Evolutionary conservation across 2,797 vertebrate genomes (phyloP).

Genomic region (Toxotes lorentzi): DNA sequence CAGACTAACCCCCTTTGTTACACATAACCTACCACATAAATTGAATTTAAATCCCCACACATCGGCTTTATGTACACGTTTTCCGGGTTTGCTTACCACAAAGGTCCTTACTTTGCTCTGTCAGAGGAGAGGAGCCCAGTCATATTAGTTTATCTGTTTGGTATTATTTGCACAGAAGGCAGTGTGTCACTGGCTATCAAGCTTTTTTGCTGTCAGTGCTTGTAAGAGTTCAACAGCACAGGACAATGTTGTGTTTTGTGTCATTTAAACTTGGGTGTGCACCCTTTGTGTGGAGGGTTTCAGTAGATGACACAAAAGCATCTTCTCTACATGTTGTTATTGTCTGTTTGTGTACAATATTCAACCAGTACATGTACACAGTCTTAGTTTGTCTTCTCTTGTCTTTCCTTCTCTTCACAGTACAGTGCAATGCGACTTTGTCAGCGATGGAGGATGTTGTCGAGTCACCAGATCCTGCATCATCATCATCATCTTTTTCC

Average conservation of each 20-base stretch:
- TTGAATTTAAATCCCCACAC: too few species aligned
- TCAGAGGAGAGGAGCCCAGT: too few species aligned
- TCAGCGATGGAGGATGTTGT: constrained; percentile 91
- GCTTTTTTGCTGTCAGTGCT: constrained; percentile 1
- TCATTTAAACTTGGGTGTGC: too few species aligned
- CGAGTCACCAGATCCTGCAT: constrained; percentile 89
- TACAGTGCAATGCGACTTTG: constrained; percentile 92
- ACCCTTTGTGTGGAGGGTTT: neutral
- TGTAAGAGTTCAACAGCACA: constrained; percentile 3
- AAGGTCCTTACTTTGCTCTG: too few species aligned
- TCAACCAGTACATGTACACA: neutral
- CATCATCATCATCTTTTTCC: constrained; percentile 83
- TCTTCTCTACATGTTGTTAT: neutral
- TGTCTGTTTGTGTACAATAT: neutral
- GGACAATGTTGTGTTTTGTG: neutral
- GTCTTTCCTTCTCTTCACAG: constrained; percentile 70
- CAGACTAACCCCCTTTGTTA: too few species aligned
- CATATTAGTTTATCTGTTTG: too few species aligned
- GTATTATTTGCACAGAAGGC: too few species aligned
- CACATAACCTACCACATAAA: too few species aligned
- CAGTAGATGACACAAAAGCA: neutral
- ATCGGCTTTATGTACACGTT: too few species aligned
- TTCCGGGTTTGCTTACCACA: too few species aligned
- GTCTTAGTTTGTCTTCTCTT: constrained; percentile 4
- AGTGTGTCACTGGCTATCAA: neutral